Evolutionary conservation across 1,140 invertebrate species (phyloP), one percentile per base, ranked within the genome.

Genomic region (Drosophila malerkotliana): DNA sequence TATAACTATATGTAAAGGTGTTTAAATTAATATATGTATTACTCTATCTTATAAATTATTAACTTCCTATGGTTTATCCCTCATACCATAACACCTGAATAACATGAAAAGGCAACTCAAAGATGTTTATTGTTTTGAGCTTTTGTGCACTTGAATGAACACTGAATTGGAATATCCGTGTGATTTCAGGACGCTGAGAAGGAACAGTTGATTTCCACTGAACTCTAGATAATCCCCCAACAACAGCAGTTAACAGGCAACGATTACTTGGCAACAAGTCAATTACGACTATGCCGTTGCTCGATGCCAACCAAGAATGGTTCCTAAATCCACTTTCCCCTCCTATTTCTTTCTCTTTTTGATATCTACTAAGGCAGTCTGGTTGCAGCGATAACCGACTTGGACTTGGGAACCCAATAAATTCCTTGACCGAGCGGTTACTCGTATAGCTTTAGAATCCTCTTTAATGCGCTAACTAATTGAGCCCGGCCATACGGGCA

Each of bases 231-330:
- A 87, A 87, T 87, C 83, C 83, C 83, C 79, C 88, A 76, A 87
- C 83, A 88, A 87, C 83, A 87, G 83, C 82, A 87, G 83, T 87
- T 87, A 87, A 88, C 83, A 73, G 83, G 83, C 83, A 88, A 87
- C 83, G 83, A 87, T 87, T 87, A 87, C 83, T 87, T 87, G 83
- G 83, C 83, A 87, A 87, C 83, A 87, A 87, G 83, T 87, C 83
- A 88, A 87, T 87, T 87, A 87, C 76, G 83, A 72, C 62, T 67
- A 54, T 34, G 57, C 63, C 61, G 32, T 28, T 61, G 28, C 28
- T 55, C 71, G 55, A 28, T 47, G 30, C 15, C 21, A 41, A 15
- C 34, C 26, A 15, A 34, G 60, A 64, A 68, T 56, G 14, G 63
- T 64, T 63, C 59, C 15, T 24, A 26, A 24, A 26, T 41, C 21